These are phyloP conservation scores for Psilanteris sp. DNA, from an alignment of 1,140 invertebrate genomes.

Conservation along the genomic window DNA sequence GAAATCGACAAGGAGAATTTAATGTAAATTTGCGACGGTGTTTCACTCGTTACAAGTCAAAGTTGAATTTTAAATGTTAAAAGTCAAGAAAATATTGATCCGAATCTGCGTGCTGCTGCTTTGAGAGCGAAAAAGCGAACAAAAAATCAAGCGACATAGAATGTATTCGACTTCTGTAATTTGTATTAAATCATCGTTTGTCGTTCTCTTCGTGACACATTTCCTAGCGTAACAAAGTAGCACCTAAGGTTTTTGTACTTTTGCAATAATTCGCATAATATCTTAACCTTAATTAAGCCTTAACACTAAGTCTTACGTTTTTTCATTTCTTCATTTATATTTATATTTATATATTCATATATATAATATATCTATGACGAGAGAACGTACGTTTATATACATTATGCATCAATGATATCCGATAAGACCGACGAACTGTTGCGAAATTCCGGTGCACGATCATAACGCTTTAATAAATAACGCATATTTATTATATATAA, in stretches of 20 bases:
- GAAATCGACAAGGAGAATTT: too few relatives aligned
- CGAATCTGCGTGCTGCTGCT: too few relatives aligned
- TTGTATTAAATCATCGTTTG: constrained; percentile 42
- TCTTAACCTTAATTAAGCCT: constrained; percentile 64
- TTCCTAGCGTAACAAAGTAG: constrained; percentile 79
- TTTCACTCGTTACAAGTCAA: too few relatives aligned
- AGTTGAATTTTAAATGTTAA: too few relatives aligned
- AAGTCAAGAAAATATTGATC: too few relatives aligned
- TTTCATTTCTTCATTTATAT: constrained; percentile 43
- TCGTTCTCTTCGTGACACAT: constrained; percentile 68
- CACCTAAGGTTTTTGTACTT: constrained; percentile 80
- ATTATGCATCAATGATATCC: constrained; percentile 73
- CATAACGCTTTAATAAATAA: constrained; percentile 20
- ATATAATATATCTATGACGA: too few relatives aligned
- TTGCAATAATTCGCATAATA: constrained; percentile 78
- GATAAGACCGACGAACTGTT: constrained; percentile 16
- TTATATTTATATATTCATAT: constrained; percentile 62
- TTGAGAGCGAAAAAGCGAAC: too few relatives aligned
- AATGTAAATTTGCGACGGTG: too few relatives aligned
- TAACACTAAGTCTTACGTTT: constrained; percentile 49
- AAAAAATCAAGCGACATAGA: constrained; percentile 55
- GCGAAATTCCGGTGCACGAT: constrained; percentile 20
- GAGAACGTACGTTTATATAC: constrained; percentile 74
- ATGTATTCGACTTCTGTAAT: constrained; percentile 55
- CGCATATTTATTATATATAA: too few relatives aligned